These are phyloP conservation scores for Yponomeuta evonymella DNA, from an alignment of 2,888 invertebrate genomes.

Conservation along the genomic window DNA sequence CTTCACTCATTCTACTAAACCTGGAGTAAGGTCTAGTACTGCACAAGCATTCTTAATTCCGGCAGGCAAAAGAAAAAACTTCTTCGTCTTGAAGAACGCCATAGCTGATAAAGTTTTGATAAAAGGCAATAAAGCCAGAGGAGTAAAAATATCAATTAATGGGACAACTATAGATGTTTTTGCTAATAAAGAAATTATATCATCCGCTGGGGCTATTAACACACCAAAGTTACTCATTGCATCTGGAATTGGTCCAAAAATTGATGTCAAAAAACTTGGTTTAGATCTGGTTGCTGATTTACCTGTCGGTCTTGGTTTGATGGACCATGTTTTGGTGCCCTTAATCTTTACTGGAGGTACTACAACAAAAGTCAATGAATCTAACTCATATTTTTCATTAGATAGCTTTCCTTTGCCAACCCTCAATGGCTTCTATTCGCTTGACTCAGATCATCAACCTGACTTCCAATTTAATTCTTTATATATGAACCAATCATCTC, in stretches of 20 bases:
- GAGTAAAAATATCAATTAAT: conserved; percentile 8
- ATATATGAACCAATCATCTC: neutral
- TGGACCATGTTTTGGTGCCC: conserved; percentile 19
- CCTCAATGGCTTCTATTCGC: neutral
- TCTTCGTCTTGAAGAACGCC: conserved; percentile 16
- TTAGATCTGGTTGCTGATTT: conserved; percentile 17
- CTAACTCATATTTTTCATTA: neutral
- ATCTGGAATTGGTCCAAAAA: conserved; percentile 19
- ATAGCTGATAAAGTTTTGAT: conserved; percentile 14
- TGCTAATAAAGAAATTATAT: conserved; percentile 17
- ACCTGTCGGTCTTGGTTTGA: conserved; percentile 18
- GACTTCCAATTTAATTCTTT: neutral
- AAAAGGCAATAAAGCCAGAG: conserved; percentile 10
- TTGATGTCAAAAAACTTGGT: conserved; percentile 9
- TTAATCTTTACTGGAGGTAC: conserved; percentile 13
- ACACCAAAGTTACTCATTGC: conserved; percentile 19
- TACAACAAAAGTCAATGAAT: no score
- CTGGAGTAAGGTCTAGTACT: conserved; percentile 7
- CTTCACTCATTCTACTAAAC: neutral
- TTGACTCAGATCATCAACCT: neutral
- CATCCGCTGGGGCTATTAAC: conserved; percentile 17
- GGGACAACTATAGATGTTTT: conserved; percentile 12
- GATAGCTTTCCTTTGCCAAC: neutral
- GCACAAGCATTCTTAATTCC: conserved; percentile 8
- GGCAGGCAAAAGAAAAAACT: conserved; percentile 25